Evolutionary conservation across 2,113 vertebrate species (phyloP), one percentile per base, ranked within the genome.

Genomic region (Apodemus speciosus): DNA sequence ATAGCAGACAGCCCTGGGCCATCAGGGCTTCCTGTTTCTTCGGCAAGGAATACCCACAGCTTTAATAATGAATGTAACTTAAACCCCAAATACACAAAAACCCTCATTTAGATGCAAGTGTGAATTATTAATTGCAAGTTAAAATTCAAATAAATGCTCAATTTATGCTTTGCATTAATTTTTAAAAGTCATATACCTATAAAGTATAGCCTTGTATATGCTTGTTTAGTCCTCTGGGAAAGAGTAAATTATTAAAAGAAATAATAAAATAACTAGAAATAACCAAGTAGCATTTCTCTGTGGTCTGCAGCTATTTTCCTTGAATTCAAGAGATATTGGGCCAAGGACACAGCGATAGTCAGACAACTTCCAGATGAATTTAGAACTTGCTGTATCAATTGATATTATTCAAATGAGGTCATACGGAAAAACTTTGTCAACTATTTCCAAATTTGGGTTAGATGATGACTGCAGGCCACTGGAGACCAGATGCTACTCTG

Each of bases 371-470:
- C 27, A 94, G 51, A 94, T 72, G 80, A 93, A 93, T 85, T 94
- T 92, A 85, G 85, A 94, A 71, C 46, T 86, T 93, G 58, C 46
- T 94, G 1, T 94, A 96, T 87, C 96, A 93, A 92, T 92, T 85
- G 86, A 64, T 95, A 58, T 73, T 94, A 92, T 95, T 92, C 71
- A 96, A 97, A 97, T 73, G 91, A 97, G 97, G 97, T 96, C 97
- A 96, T 53, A 86, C 10, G 62, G 73, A 93, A 62, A 53, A 94
- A 89, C 46, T 91, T 94, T 96, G 87, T 95, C 79, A 89, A 92
- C 94, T 96, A 66, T 73, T 89, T 89, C 92, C 69, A 91, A 91
- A 97, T 96, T 95, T 81, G 93, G 96, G 96, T 95, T 96, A 97
- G 93, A 92, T 83, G 81, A 95, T 97, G 93, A 94, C 96, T 96